Evolutionary conservation across 2,113 vertebrate species (phyloP).

Genomic region (Brachypodius melanocephalos): DNA sequence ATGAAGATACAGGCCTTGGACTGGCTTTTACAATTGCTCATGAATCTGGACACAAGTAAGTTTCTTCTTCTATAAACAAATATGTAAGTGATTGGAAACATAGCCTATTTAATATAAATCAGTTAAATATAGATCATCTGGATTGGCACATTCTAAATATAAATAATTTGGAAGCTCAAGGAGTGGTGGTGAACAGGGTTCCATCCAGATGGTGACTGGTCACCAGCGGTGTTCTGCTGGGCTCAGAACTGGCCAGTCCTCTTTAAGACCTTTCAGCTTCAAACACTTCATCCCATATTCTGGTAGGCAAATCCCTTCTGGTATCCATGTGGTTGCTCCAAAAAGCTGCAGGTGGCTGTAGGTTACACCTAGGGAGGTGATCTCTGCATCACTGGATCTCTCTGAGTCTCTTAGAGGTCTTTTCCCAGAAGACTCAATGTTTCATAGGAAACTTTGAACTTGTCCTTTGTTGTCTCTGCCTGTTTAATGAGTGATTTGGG

Average conservation of each 20-base stretch:
- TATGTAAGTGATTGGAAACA: background rate
- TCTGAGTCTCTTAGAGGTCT: background rate
- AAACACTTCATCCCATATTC: background rate
- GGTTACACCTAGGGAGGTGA: background rate
- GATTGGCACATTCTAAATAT: background rate
- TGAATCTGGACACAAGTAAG: constrained; percentile 98
- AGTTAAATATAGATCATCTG: background rate
- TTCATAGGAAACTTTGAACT: background rate
- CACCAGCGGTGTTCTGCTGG: background rate
- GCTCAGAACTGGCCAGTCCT: background rate
- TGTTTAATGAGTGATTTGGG: background rate
- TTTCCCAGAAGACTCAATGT: background rate
- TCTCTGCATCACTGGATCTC: background rate
- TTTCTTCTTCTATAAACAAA: background rate
- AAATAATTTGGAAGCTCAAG: background rate
- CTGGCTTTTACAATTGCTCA: constrained; percentile 97
- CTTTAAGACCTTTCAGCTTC: background rate
- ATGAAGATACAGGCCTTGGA: constrained; percentile 95
- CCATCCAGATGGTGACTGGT: background rate
- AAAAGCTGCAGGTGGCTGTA: background rate
- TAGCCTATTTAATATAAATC: background rate
- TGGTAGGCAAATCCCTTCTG: background rate
- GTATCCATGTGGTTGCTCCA: background rate
- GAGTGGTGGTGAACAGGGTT: background rate
- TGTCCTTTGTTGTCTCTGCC: background rate